Evolutionary conservation across 2,888 invertebrate genomes (phyloP), one percentile per base, ranked within the genome.

Genomic region (Cordilura impudica): DNA sequence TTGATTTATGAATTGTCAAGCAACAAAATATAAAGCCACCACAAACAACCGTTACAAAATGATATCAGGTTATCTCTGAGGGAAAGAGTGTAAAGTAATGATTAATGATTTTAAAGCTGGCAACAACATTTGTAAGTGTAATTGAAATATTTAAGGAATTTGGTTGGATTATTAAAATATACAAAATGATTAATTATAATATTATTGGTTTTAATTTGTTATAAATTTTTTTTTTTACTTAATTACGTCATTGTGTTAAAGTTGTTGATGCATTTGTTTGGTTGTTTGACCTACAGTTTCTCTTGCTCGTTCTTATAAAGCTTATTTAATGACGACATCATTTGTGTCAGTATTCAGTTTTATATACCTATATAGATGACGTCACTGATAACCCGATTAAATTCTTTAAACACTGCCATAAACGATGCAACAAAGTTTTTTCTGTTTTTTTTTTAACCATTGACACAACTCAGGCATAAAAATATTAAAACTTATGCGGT

Each of bases 291-390:
- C 58, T 61, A 16, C 47, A 35, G 18, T 35, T 49, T 10, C 43
- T 26, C 10, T 51, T 31, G 26, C 21, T 16, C 5, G 26, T 16
- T 16, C 5, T 39, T 53, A 35, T 49, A 49, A 53, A 61, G 63
- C 65, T 60, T 70, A 60, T 66, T 66, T 74, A 47, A 66, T 78
- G 78, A 78, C 78, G 78, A 70, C 69, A 78, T 26, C n/a, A 14
- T 60, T 23, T 51, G 61, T 56, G 18, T 19, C 49, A 39, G n/a
- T 39, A 61, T 56, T n/a, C 5, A 61, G 23, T 74, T 39, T 35
- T 10, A 10, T 14, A 14, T 21, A 16, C n/a, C 5, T 35, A 8
- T 18, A 43, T 43, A 63, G 0, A 70, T 75, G 74, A 75, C 75
- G 74, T 67, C 79, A 79, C 71, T 63, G 39, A 49, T 66, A 78